Evolutionary conservation across 1,140 invertebrate genomes (phyloP).

Genomic region (Vanessa atalanta): DNA sequence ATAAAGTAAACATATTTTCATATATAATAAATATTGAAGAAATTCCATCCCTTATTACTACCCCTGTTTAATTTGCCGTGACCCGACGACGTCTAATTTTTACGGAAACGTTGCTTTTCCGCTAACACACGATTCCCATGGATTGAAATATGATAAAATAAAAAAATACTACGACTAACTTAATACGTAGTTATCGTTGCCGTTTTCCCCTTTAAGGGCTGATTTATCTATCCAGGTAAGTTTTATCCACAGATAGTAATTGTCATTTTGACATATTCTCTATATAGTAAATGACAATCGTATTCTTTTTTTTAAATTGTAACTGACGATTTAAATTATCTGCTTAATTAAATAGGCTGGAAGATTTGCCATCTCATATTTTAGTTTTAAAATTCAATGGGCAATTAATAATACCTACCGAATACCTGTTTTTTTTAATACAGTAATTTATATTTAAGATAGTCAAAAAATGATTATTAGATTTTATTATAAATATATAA

Average conservation of each 20-base stretch:
- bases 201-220: neutral
- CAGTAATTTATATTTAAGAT: no score
- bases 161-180: neutral
- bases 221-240: no score
- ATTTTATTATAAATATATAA: neutral
- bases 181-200: neutral
- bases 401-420: no score
- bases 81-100: conserved; percentile 61
- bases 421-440: no score
- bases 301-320: no score
- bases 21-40: conserved; percentile 34
- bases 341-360: no score
- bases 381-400: no score
- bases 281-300: no score
- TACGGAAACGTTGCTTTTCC: conserved; percentile 65
- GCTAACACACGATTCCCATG: conserved; percentile 43
- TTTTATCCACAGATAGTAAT: no score
- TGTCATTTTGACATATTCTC: no score
- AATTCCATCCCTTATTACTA: conserved; percentile 37
- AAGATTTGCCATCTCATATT: no score
- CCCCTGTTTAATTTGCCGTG: conserved; percentile 58
- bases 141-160: conserved; percentile 11
- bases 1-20: neutral
- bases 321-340: no score
- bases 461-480: neutral